A percentile compares a stretch with the other conserved stretches of the same genome.
Evolutionary conservation across 2,113 vertebrate species (phyloP).

Genomic region (Suncus etruscus): DNA sequence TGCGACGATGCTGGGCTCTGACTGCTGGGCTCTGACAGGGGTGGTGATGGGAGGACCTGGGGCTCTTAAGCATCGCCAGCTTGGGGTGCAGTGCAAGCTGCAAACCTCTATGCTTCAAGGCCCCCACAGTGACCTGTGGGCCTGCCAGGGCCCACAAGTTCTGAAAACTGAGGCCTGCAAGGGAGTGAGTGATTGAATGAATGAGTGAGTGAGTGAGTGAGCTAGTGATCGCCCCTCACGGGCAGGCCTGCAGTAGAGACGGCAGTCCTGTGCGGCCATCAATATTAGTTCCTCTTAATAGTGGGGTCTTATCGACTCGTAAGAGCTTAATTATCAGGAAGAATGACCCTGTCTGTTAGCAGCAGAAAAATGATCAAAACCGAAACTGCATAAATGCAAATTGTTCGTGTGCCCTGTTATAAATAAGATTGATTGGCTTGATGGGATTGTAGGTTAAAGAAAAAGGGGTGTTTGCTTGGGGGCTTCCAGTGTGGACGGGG

Average conservation of each 20-base stretch:
- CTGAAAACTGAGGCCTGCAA: neutral
- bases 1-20: too few relatives aligned
- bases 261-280: fast-evolving
- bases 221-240: neutral
- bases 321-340: conserved; percentile 70
- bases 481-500: too few relatives aligned
- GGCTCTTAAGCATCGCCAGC: too few relatives aligned
- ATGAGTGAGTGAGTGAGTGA: conserved; percentile 26
- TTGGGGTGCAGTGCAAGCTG: too few relatives aligned
- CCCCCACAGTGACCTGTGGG: neutral
- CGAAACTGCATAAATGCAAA: conserved; percentile 29
- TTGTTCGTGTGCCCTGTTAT: conserved; percentile 50
- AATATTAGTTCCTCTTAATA: conserved; percentile 43
- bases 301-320: conserved; percentile 31
- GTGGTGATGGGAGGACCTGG: too few relatives aligned
- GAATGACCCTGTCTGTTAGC: conserved; percentile 73
- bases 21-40: too few relatives aligned
- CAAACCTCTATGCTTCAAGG: too few relatives aligned
- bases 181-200: neutral
- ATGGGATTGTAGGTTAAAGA: neutral
- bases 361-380: conserved; percentile 69
- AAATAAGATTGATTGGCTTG: conserved; percentile 59
- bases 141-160: neutral
- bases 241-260: neutral
- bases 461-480: neutral